Conservation (phyloP, 1,140 invertebrate species). For the Neoseiulus cucumeris region DNA sequence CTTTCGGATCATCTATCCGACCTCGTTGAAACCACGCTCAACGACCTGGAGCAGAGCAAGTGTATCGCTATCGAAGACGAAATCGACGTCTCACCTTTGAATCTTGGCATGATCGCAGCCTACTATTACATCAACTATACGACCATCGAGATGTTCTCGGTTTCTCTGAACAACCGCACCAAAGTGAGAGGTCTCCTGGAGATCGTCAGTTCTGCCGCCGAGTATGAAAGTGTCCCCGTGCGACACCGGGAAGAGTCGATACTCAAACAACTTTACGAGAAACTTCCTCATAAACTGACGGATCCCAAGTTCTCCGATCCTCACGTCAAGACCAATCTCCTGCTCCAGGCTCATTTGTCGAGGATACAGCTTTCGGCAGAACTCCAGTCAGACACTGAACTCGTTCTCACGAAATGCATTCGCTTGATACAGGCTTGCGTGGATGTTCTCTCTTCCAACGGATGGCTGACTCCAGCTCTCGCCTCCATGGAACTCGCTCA, state of each 20-base stretch:
- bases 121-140: conserved; percentile 99
- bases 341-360: conserved; percentile 87
- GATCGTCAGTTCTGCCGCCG: conserved; percentile 91
- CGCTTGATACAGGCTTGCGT: conserved; percentile 93
- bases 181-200: conserved; percentile 90
- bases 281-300: conserved; percentile 53
- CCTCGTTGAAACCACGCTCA: conserved; percentile 84
- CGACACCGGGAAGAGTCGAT: conserved; percentile 83
- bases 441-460: conserved; percentile 90
- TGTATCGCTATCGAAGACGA: conserved; percentile 96
- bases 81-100: conserved; percentile 84
- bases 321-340: conserved; percentile 85
- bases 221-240: conserved; percentile 85
- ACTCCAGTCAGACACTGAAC: conserved; percentile 85
- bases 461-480: conserved; percentile 90
- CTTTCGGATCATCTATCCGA: conserved; percentile 96
- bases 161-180: conserved; percentile 88
- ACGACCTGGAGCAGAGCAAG: conserved; percentile 88
- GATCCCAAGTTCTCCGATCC: conserved; percentile 72
- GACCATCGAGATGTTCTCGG: conserved; percentile 94
- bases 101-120: conserved; percentile 98
- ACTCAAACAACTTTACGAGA: conserved; percentile 46
- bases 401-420: conserved; percentile 53
- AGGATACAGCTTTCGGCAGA: conserved; percentile 82
- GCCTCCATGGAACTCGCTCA: conserved; percentile 98